Evolutionary conservation across 2,113 vertebrate genomes (phyloP), one percentile per base, ranked within the genome.

Genomic region (Clupea harengus): DNA sequence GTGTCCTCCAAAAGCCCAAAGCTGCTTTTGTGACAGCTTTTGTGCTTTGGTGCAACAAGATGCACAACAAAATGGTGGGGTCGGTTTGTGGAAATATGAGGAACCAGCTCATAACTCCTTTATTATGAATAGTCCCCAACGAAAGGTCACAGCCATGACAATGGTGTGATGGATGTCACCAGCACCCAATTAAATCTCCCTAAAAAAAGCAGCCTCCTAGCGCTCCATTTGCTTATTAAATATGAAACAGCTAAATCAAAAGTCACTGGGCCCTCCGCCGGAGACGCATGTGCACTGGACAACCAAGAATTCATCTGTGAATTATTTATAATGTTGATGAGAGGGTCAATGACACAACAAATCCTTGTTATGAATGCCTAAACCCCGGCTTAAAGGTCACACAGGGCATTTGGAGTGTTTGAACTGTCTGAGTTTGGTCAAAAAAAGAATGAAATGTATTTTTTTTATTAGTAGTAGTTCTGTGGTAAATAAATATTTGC

Each of bases 121-220:
- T 94, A 93, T 95, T 95, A 95, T 95, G 94, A 95, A 96, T 96
- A 92, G 93, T 84, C 92, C 90, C 92, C 83, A 91, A 89, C 86
- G 92, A 95, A 96, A 95, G 95, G 95, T 96, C 95, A 96, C 89
- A 64, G 86, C 89, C 93, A 95, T 95, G 95, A 95, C 95, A 96
- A 95, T 93, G 88, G 88, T 81, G 93, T 95, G 94, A 96, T 95
- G 93, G 95, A 96, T 95, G 94, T 93, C 94, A 93, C 93, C 90
- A 87, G 93, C 86, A 93, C 94, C 95, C 94, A 95, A 96, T 95
- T 95, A 95, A 94, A 94, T 93, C 91, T 90, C 92, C 93, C 93
- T 90, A 92, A 92, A 93, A 92, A 93, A 93, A 92, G 90, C 89
- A 89, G 89, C 93, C 92, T 92, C 86, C 86, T 88, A 91, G 92